Evolutionary conservation across 2,888 invertebrate genomes (phyloP), one percentile per base, ranked within the genome.

Genomic region (Creontiades dilutus): DNA sequence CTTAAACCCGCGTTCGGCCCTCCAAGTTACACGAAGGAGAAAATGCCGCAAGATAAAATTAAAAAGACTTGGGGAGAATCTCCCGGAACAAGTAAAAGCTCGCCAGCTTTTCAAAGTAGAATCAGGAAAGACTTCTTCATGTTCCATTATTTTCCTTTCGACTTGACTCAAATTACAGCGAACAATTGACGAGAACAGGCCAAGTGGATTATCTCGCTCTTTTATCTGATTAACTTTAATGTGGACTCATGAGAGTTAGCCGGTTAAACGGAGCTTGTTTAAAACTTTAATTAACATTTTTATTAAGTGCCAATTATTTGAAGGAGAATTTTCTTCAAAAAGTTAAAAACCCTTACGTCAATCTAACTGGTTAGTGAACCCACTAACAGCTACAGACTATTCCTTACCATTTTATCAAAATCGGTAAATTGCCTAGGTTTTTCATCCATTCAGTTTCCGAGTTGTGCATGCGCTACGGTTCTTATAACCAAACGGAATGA

Each of bases 11-110:
- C n/a, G n/a, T 57, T n/a, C 4, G 68, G 19, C 68, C 0, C 68
- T 27, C 68, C 27, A 23, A 68, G 52, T 13, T 52, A 52, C 52
- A 52, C 68, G 23, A 0, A 68, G 11, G 27, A 13, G 27, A 68
- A 68, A 68, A 19, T 68, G 68, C 68, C 68, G 12, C 68, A 23
- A 68, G 68, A 68, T 68, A 68, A 68, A 68, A 68, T 68, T 68
- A 23, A 68, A 68, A 68, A 68, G 68, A 23, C 68, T 68, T 12
- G 13, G 19, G 68, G 19, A 68, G 13, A 68, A 68, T 23, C 68
- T 68, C 23, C 57, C 52, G 68, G 68, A 7, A 68, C 68, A 68
- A 19, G 68, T 3, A 7, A 19, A 23, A 68, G 68, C 23, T 68
- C 23, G 23, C 3, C 14, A 14, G 52, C 68, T 68, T 23, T 68